phyloP scores from a whole-genome alignment of 2,888 invertebrate species.

The Catonia carolina region DNA sequence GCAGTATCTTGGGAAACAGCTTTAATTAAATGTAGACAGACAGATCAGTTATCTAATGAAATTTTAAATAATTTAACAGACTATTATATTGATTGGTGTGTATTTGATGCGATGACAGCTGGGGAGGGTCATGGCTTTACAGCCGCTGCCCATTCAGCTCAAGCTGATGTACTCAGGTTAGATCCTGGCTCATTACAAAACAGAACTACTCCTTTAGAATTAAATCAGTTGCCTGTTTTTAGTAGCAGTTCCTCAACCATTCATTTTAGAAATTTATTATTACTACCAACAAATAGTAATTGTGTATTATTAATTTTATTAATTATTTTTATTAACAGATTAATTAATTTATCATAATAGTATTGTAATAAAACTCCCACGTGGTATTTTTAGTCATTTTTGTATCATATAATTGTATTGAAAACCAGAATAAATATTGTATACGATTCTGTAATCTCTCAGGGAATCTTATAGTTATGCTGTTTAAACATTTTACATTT shows the following conservation, averaged over 20 bases:
- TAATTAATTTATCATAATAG: no score
- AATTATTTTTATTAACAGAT: no score
- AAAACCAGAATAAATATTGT: no score
- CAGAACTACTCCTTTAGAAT: conserved; percentile 31
- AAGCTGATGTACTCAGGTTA: conserved; percentile 38
- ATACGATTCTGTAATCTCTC: no score
- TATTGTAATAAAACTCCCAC: no score
- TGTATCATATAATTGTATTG: no score
- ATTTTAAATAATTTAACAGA: conserved; percentile 38
- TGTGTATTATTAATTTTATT: no score
- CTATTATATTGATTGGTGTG: conserved; percentile 51
- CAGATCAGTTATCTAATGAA: conserved; percentile 27
- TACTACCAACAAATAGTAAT: no score
- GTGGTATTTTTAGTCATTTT: no score
- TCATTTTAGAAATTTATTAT: no score
- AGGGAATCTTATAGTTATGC: no score
- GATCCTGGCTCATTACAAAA: conserved; percentile 36
- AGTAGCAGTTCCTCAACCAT: conserved; percentile 3
- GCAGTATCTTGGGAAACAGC: conserved; percentile 35
- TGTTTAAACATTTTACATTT: no score
- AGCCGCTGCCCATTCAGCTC: conserved; percentile 44
- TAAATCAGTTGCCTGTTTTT: not conserved
- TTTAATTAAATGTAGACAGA: conserved; percentile 32
- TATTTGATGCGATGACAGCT: conserved; percentile 51
- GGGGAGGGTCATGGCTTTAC: conserved; percentile 41